These are phyloP conservation scores for Amitus sp. DNA, from an alignment of 2,888 invertebrate genomes.

Conservation along the genomic window DNA sequence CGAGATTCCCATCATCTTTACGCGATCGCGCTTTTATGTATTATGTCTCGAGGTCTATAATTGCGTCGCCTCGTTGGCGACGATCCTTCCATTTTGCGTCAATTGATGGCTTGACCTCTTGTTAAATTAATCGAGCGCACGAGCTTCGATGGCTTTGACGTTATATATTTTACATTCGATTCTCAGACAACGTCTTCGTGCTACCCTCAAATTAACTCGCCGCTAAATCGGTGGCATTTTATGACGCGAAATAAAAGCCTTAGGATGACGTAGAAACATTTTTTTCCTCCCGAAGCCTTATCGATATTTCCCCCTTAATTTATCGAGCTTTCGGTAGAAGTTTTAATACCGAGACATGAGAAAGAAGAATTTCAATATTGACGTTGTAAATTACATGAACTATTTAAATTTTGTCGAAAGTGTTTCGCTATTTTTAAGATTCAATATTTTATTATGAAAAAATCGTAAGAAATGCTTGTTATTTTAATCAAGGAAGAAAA, in stretches of 20 bases:
- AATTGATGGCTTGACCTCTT: not conserved
- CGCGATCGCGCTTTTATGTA: not conserved
- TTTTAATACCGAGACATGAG: too few species aligned
- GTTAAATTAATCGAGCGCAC: not conserved
- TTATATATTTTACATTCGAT: not conserved
- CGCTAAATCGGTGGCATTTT: not conserved
- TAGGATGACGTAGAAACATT: not conserved
- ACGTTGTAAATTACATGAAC: too few species aligned
- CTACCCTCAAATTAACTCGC: not conserved
- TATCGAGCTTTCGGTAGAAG: not conserved
- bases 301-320: not conserved
- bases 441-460: too few species aligned
- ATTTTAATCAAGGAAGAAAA: too few species aligned
- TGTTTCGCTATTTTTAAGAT: not conserved
- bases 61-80: not conserved
- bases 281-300: not conserved
- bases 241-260: not conserved
- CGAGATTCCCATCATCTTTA: not conserved
- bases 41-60: not conserved
- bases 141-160: too few species aligned
- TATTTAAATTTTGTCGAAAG: not conserved
- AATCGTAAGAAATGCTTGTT: too few species aligned
- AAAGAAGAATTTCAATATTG: too few species aligned
- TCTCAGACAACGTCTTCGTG: not conserved
- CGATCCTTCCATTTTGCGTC: conserved; percentile 1